Evolutionary conservation across 2,113 vertebrate species (phyloP).

Genomic region (Limanda limanda): DNA sequence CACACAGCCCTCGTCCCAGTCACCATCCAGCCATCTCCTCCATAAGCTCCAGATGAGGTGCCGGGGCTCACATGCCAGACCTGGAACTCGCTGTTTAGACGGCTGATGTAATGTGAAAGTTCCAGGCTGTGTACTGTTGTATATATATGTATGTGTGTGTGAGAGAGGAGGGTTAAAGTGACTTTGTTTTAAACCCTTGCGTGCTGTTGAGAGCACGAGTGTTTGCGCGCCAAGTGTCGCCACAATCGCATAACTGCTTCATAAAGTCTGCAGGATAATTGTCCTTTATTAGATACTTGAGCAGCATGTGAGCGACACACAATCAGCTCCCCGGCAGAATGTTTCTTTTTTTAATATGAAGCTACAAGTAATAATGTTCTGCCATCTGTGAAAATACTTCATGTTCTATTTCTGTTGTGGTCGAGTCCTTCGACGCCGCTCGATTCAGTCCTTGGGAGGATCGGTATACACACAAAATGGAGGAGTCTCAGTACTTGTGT

Average conservation of each 20-base stretch:
- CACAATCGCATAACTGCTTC: constrained; percentile 34
- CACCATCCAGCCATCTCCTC: constrained; percentile 22
- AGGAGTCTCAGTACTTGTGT: constrained; percentile 48
- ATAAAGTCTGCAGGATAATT: constrained; percentile 53
- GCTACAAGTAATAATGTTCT: constrained; percentile 44
- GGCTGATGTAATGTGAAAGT: constrained; percentile 60
- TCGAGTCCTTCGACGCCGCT: constrained; percentile 12
- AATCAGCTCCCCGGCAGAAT: constrained; percentile 31
- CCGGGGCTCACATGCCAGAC: constrained; percentile 47
- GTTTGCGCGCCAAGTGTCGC: constrained; percentile 32
- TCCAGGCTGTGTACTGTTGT: constrained; percentile 28
- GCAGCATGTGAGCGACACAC: constrained; percentile 30
- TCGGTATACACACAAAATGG: constrained; percentile 21
- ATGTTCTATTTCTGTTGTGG: constrained; percentile 56
- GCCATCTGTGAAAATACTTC: constrained; percentile 67
- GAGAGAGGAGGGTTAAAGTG: constrained; percentile 38
- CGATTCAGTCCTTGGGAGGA: constrained; percentile 48
- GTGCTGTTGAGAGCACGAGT: constrained; percentile 29
- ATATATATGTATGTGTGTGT: neutral
- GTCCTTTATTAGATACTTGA: constrained; percentile 51
- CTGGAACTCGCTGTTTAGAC: constrained; percentile 41
- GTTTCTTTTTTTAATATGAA: constrained; percentile 39
- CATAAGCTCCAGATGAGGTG: constrained; percentile 57
- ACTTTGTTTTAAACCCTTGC: constrained; percentile 12
- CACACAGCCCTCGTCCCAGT: constrained; percentile 6